These are phyloP conservation scores for Panopea generosa DNA, from an alignment of 2,888 invertebrate genomes.

Conservation along the genomic window DNA sequence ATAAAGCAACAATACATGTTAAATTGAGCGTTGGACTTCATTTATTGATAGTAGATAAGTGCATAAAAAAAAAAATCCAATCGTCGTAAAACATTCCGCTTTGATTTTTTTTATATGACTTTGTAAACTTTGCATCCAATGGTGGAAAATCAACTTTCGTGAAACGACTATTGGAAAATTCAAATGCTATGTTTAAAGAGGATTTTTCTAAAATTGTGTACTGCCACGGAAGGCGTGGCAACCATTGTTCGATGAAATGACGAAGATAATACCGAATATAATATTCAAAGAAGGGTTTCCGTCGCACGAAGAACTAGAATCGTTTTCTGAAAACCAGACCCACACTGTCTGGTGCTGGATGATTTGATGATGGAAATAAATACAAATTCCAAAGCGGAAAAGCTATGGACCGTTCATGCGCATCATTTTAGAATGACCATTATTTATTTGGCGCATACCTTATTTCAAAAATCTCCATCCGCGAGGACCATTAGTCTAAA, in stretches of 20 bases:
- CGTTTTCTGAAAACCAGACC: neutral
- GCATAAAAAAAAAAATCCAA: no score
- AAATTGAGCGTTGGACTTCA: no score
- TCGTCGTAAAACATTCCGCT: no score
- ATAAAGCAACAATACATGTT: no score
- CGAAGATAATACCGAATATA: neutral
- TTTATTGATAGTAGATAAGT: no score
- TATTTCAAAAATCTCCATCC: neutral
- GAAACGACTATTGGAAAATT: constrained; percentile 5
- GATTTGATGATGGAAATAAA: neutral
- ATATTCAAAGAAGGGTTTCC: neutral
- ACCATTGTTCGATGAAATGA: constrained; percentile 16
- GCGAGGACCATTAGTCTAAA: neutral
- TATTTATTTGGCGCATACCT: neutral
- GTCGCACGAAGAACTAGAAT: neutral
- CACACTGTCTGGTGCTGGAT: neutral
- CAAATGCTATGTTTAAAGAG: constrained; percentile 21
- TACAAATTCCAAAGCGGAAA: neutral
- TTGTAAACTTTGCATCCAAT: neutral
- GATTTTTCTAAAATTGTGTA: constrained; percentile 14
- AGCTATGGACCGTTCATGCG: constrained; percentile 1
- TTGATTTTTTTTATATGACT: no score
- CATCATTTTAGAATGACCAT: neutral
- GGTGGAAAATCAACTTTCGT: no score
- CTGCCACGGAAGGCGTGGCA: constrained; percentile 9